Evolutionary conservation across 2,113 vertebrate genomes (phyloP).

Genomic region (Pitta sordida): DNA sequence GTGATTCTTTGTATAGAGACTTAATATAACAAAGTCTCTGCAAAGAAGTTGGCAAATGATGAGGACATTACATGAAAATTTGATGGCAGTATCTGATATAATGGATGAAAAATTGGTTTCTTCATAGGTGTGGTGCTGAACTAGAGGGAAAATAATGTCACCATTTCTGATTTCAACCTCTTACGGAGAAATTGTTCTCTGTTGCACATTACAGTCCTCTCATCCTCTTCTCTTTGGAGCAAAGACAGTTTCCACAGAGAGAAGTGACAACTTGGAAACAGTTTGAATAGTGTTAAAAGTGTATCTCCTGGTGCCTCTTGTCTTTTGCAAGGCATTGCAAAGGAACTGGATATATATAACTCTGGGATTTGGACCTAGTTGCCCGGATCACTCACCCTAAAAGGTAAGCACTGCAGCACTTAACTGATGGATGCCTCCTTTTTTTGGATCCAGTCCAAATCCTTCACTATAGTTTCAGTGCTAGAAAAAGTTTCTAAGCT

Average conservation of each 20-base stretch:
- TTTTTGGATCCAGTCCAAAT: neutral
- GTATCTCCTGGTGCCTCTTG: neutral
- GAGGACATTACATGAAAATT: neutral
- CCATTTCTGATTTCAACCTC: neutral
- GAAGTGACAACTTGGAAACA: neutral
- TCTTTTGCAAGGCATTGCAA: neutral
- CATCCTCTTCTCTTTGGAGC: neutral
- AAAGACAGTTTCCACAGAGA: neutral
- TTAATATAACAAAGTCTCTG: neutral
- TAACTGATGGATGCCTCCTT: neutral
- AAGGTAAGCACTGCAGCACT: neutral
- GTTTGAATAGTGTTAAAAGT: neutral
- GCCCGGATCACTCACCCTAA: neutral
- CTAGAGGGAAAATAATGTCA: neutral
- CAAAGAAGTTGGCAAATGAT: neutral
- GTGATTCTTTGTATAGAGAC: neutral
- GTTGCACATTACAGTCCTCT: neutral
- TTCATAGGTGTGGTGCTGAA: neutral
- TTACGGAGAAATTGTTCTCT: neutral
- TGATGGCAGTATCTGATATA: neutral
- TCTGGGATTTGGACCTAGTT: neutral
- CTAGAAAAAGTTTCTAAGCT: neutral
- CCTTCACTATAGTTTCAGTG: neutral
- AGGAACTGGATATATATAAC: neutral
- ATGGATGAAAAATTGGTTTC: slow-evolving; percentile 11